A percentile compares a stretch with the other conserved stretches of the same genome.
Conservation (phyloP, 2,888 invertebrate genomes). For the Himalopsyche japonica region DNA sequence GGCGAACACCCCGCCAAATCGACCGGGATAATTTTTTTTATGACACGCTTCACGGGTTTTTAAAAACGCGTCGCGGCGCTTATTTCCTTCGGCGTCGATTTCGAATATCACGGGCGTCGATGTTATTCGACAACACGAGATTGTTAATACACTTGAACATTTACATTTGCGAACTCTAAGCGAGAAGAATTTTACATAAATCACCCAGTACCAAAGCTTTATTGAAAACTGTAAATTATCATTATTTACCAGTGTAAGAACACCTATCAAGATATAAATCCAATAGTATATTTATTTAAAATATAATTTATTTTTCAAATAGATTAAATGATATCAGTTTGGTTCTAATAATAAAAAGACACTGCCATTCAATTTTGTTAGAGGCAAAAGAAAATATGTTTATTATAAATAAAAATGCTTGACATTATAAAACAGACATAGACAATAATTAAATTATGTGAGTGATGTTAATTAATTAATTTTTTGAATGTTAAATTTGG, state of each 20-base stretch:
- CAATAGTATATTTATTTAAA: too few species aligned
- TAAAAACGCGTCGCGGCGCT: slow-evolving; percentile 3
- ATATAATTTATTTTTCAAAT: too few species aligned
- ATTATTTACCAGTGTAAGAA: background rate
- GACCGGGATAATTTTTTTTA: background rate
- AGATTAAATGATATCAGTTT: too few species aligned
- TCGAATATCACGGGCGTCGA: background rate
- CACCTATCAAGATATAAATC: too few species aligned
- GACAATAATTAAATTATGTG: background rate
- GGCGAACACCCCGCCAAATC: background rate
- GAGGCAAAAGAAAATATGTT: background rate
- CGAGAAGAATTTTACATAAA: background rate
- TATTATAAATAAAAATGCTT: background rate
- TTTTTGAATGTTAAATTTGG: background rate
- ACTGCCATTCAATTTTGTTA: too few species aligned
- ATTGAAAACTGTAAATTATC: background rate
- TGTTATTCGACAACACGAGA: background rate
- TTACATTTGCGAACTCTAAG: background rate
- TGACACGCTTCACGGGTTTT: slow-evolving; percentile 16
- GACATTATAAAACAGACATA: background rate
- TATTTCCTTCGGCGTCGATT: background rate
- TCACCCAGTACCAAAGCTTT: background rate
- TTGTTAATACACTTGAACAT: too few species aligned
- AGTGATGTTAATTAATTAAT: background rate
- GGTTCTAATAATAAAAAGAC: too few species aligned